Conservation (phyloP, 2,888 invertebrate species). For the Ormyrus thymus region DNA sequence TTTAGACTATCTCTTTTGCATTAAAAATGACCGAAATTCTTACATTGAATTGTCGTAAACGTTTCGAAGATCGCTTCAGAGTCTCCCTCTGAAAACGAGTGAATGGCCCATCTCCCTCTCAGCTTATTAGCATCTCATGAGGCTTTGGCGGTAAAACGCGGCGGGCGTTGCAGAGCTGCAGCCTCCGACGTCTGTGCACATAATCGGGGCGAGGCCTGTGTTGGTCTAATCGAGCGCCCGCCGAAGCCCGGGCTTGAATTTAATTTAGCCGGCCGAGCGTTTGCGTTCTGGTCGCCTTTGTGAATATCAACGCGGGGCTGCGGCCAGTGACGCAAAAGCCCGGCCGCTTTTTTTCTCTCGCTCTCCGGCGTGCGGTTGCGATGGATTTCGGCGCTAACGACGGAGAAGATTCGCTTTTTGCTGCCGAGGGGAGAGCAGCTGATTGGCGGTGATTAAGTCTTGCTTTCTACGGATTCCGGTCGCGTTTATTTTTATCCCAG, state of each 20-base stretch:
- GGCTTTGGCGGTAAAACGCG: constrained; percentile 48
- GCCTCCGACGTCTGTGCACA: neutral
- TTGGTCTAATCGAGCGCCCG: constrained; percentile 59
- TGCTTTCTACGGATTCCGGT: too few relatives aligned
- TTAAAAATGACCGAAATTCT: too few relatives aligned
- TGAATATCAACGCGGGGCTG: constrained; percentile 65
- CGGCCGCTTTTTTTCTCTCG: neutral
- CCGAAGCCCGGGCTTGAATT: constrained; percentile 57
- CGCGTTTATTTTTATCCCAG: too few relatives aligned
- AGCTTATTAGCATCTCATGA: constrained; percentile 44
- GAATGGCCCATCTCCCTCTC: neutral
- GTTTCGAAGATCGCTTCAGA: too few relatives aligned
- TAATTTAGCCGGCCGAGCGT: constrained; percentile 58
- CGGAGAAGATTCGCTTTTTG: too few relatives aligned
- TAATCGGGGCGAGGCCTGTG: constrained; percentile 31
- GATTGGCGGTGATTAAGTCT: too few relatives aligned
- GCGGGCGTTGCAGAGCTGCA: constrained; percentile 31
- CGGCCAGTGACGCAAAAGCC: too few relatives aligned
- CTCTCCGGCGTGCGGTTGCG: neutral
- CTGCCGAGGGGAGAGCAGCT: too few relatives aligned
- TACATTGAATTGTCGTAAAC: too few relatives aligned
- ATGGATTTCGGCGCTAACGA: neutral
- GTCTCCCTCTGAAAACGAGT: too few relatives aligned
- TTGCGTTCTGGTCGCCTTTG: constrained; percentile 59
- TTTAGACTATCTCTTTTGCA: too few relatives aligned